Percentiles rank a stretch among this genome's conserved stretches.
These are phyloP conservation scores for Apogon talboti DNA, from an alignment of 2,797 vertebrate species.

Conservation along the genomic window DNA sequence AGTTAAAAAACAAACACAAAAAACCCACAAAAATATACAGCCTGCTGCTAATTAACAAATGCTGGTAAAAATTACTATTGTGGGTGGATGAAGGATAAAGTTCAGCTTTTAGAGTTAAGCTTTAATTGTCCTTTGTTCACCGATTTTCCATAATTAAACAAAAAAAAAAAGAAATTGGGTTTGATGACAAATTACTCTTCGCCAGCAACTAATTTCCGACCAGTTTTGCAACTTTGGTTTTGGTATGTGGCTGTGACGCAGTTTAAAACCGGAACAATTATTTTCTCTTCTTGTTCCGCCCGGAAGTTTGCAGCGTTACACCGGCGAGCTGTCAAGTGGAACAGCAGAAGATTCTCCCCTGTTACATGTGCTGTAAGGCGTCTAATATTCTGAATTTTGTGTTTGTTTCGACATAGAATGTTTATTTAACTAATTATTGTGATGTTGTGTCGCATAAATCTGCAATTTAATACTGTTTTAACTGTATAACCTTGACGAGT, in stretches of 20 bases:
- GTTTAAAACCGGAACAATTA: constrained; percentile 51
- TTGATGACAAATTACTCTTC: too few relatives aligned
- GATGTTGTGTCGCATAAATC: not conserved
- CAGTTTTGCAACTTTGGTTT: too few relatives aligned
- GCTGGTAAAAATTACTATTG: too few relatives aligned
- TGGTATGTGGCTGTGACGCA: fast-evolving
- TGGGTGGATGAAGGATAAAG: too few relatives aligned
- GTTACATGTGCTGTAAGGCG: constrained; percentile 44
- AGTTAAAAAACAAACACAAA: too few relatives aligned
- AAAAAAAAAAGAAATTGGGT: too few relatives aligned
- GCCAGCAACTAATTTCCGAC: too few relatives aligned
- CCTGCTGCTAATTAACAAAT: too few relatives aligned
- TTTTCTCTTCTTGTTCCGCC: not conserved
- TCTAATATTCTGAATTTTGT: not conserved
- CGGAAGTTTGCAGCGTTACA: constrained; percentile 71
- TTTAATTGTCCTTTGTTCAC: too few relatives aligned
- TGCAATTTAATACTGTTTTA: not conserved
- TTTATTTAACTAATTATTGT: not conserved
- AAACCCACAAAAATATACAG: too few relatives aligned
- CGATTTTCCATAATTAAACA: too few relatives aligned
- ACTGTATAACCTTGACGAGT: not conserved
- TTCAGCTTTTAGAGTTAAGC: too few relatives aligned
- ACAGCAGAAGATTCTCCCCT: constrained; percentile 23
- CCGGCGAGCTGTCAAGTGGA: constrained; percentile 41
- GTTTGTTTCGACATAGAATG: fast-evolving